Base-by-base conservation (phyloP, 1,140 invertebrate genomes). In the Ctenoplectra terminalis region DNA sequence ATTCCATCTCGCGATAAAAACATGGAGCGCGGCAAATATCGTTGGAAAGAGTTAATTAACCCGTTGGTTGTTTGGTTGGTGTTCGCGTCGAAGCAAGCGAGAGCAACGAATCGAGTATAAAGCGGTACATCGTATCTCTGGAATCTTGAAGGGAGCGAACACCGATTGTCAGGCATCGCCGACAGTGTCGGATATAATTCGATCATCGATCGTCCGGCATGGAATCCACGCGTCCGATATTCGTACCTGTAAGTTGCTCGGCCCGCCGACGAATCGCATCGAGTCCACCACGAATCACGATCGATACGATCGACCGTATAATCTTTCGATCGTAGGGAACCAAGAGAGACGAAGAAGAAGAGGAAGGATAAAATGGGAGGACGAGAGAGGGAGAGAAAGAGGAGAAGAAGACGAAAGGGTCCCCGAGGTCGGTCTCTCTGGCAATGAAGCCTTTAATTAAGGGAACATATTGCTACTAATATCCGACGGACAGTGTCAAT, bases 401-500 rank as follows among this genome's bases (percentile, higher is more conserved):
- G 77, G 37, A 48, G 20, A 43, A 31, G 4, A 31, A 31, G 60
- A n/a, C 8, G 58, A 48, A n/a, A 6, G 64, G 34, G 50, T 23
- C 29, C n/a, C 43, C n/a, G 71, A 67, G 46, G 23, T 26, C 61
- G 61, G 31, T 37, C 34, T 63, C 50, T 61, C 31, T 64, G 58
- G 69, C 75, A 86, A 84, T 83, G 74, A 82, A 75, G 81, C 83
- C 74, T 92, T 93, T 89, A 93, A 93, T 93, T 92, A 93, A 91
- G 91, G 83, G 85, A 93, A 92, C 92, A 93, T 92, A 93, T 93
- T 92, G 92, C 89, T 90, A 91, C 92, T 93, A 93, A 93, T 92
- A 92, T 92, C 85, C 73, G 87, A 89, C 88, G 90, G 89, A 93
- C 90, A 91, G 91, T 91, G 91, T 91, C 92, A 90, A 92, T 92